phyloP scores from a whole-genome alignment of 2,797 vertebrate species.

The Heteromormyrus szaboi region DNA sequence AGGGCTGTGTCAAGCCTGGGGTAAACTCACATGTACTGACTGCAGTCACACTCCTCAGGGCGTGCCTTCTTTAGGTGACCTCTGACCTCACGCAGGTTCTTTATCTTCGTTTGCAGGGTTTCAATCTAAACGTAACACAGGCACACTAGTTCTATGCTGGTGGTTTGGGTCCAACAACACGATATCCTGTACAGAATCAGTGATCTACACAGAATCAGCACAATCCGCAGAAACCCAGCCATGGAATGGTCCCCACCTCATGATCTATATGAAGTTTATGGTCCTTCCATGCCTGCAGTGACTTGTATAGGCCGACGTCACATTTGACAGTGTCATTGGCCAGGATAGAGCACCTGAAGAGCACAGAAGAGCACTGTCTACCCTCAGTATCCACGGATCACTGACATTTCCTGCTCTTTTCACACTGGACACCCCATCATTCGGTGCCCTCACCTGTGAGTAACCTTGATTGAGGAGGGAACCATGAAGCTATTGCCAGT shows the following conservation, averaged over 20 bases:
- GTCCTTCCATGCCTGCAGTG: conserved; percentile 94
- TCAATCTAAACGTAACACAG: conserved; percentile 69
- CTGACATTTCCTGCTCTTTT: not conserved
- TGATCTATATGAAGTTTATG: conserved; percentile 95
- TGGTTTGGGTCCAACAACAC: not conserved
- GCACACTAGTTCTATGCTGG: not conserved
- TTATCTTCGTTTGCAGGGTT: conserved; percentile 94
- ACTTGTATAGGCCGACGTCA: conserved; percentile 79
- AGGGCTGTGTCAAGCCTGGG: not conserved
- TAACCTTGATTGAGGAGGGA: conserved; percentile 80
- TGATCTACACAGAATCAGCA: not conserved
- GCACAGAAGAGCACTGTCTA: conserved; percentile 8
- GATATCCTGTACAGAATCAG: not conserved
- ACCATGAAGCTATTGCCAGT: conserved; percentile 47
- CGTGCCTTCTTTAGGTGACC: conserved; percentile 88
- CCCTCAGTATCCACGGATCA: not conserved
- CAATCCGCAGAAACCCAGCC: not conserved
- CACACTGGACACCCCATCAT: not conserved
- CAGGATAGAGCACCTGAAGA: conserved; percentile 78
- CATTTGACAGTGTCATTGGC: conserved; percentile 82
- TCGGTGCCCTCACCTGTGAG: conserved; percentile 70
- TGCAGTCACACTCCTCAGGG: conserved; percentile 86
- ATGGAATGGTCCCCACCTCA: conserved; percentile 61
- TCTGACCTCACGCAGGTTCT: conserved; percentile 88
- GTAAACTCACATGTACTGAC: conserved; percentile 46